Conservation (phyloP, 2,797 vertebrate genomes). For the Phalloptychus januarius region DNA sequence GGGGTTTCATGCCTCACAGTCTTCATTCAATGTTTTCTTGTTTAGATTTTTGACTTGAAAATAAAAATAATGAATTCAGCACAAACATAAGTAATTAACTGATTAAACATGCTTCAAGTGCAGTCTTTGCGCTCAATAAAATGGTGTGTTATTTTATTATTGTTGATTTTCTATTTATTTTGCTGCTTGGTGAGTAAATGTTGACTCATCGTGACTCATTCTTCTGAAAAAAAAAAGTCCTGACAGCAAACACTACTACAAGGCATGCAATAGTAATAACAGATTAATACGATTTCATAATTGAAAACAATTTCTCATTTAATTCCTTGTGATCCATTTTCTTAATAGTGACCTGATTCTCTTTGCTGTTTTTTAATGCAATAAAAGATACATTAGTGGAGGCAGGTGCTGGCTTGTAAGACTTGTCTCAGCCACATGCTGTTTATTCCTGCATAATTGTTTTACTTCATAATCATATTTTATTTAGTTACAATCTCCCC, state of each 20-base stretch:
- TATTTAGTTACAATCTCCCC: constrained; percentile 33
- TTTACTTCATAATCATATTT: constrained; percentile 56
- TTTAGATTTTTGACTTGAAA: background rate
- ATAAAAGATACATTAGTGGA: constrained; percentile 31
- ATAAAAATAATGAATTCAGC: background rate
- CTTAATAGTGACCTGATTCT: constrained; percentile 7
- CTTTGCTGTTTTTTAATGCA: constrained; percentile 20
- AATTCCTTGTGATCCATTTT: constrained; percentile 8
- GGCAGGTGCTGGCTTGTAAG: constrained; percentile 34
- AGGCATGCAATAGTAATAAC: constrained; percentile 16
- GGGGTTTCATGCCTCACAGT: background rate
- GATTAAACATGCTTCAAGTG: background rate
- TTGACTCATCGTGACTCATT: constrained; percentile 61
- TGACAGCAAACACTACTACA: constrained; percentile 36
- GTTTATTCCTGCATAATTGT: constrained; percentile 35
- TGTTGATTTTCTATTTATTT: constrained; percentile 34
- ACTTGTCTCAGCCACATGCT: constrained; percentile 7
- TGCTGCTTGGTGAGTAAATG: constrained; percentile 38
- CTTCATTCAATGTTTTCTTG: background rate
- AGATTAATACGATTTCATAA: constrained; percentile 16
- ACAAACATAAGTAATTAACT: constrained; percentile 1
- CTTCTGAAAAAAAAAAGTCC: constrained; percentile 37
- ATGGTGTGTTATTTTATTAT: constrained; percentile 16
- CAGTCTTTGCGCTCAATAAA: constrained; percentile 14
- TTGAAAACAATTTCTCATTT: constrained; percentile 4